Evolutionary conservation across 2,888 invertebrate genomes (phyloP).

Genomic region (Lymantria monacha): DNA sequence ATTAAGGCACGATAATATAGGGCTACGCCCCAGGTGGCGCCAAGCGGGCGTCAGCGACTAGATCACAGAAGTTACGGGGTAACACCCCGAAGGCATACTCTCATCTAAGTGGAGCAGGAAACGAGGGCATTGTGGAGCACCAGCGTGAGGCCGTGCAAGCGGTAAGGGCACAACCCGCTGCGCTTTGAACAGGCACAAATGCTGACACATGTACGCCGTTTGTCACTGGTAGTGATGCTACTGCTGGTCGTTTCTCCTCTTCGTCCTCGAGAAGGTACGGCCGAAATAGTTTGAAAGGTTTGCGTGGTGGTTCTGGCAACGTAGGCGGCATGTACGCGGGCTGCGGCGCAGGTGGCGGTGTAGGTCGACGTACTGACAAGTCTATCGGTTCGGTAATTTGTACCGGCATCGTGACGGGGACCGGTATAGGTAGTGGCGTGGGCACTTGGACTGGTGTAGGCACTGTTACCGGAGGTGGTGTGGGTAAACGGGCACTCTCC

Average conservation of each 20-base stretch:
- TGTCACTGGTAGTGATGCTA: constrained; percentile 63
- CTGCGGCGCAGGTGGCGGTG: constrained; percentile 62
- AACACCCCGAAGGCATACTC: constrained; percentile 61
- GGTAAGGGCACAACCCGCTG: constrained; percentile 62
- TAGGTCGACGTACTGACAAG: constrained; percentile 59
- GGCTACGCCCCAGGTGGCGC: constrained; percentile 80
- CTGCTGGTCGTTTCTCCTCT: constrained; percentile 65
- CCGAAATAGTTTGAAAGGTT: constrained; percentile 89
- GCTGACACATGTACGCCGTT: constrained; percentile 69
- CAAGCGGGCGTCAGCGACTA: constrained; percentile 78
- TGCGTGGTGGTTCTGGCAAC: constrained; percentile 65
- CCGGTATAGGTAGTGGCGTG: constrained; percentile 45
- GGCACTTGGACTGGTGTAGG: constrained; percentile 34
- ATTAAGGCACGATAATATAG: constrained; percentile 76
- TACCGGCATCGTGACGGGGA: constrained; percentile 48
- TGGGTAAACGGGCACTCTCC: constrained; percentile 69
- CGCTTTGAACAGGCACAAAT: constrained; percentile 74
- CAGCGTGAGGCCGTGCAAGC: constrained; percentile 81
- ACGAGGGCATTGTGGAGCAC: constrained; percentile 85
- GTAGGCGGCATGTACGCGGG: constrained; percentile 47
- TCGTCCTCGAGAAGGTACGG: constrained; percentile 88
- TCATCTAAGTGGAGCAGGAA: constrained; percentile 75
- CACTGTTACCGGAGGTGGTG: constrained; percentile 57
- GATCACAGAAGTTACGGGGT: constrained; percentile 74
- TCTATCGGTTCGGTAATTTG: constrained; percentile 61